Conservation (phyloP, 2,888 invertebrate species). For the Chymomyza amoena region DNA sequence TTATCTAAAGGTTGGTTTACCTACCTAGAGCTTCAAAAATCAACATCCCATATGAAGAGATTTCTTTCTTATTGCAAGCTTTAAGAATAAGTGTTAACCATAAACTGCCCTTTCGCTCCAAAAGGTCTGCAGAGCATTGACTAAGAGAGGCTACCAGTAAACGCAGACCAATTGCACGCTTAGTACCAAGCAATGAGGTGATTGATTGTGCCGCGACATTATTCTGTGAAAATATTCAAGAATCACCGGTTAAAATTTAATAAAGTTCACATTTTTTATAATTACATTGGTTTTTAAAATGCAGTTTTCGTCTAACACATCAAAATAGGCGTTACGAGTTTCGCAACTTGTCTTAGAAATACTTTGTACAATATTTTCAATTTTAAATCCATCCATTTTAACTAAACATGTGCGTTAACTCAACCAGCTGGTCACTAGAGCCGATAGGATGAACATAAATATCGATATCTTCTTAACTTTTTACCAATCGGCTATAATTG, state of each 20-base stretch:
- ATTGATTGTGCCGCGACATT: constrained; percentile 23
- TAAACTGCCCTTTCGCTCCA: constrained; percentile 27
- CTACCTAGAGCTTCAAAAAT: constrained; percentile 41
- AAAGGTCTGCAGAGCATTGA: constrained; percentile 12
- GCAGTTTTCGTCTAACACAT: constrained; percentile 15
- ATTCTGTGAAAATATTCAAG: background rate
- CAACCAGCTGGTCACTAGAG: background rate
- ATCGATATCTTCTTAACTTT: no score
- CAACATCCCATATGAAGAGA: constrained; percentile 38
- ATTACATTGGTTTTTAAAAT: background rate
- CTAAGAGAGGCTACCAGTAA: constrained; percentile 33
- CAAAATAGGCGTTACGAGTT: constrained; percentile 25
- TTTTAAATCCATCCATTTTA: constrained; percentile 27
- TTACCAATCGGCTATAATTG: no score
- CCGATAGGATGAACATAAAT: background rate
- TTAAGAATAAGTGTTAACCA: constrained; percentile 36
- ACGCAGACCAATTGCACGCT: constrained; percentile 36
- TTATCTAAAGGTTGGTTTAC: constrained; percentile 14
- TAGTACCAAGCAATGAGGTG: constrained; percentile 26
- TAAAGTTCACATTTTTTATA: background rate
- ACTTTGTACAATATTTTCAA: constrained; percentile 24
- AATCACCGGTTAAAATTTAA: background rate
- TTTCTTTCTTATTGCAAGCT: constrained; percentile 36
- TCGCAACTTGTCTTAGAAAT: constrained; percentile 14
- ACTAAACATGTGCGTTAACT: constrained; percentile 34